Evolutionary conservation across 1,140 invertebrate species (phyloP).

Genomic region (Drosophila littoralis): DNA sequence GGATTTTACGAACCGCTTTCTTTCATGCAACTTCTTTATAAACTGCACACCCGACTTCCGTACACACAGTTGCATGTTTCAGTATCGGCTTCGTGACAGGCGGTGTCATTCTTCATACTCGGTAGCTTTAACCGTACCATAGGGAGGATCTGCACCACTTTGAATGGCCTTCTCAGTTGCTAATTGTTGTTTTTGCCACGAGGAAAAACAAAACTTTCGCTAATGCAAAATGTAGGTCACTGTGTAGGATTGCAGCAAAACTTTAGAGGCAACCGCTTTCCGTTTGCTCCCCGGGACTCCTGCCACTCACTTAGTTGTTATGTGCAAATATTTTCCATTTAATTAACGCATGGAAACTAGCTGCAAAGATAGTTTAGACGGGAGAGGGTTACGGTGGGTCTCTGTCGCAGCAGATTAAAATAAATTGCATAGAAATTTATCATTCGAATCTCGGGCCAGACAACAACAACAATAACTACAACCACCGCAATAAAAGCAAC

Average conservation of each 20-base stretch:
- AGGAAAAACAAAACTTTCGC: constrained; percentile 60
- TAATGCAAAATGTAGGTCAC: constrained; percentile 67
- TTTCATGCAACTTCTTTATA: no score
- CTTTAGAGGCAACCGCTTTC: constrained; percentile 34
- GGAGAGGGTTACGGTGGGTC: constrained; percentile 5
- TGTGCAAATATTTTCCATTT: constrained; percentile 81
- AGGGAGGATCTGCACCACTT: constrained; percentile 8
- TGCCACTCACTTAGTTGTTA: constrained; percentile 27
- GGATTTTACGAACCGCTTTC: no score
- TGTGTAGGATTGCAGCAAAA: constrained; percentile 66
- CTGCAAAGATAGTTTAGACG: constrained; percentile 14
- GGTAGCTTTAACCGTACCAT: background rate
- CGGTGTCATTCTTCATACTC: background rate
- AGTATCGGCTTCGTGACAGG: background rate
- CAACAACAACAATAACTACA: constrained; percentile 41
- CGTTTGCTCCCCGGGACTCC: background rate
- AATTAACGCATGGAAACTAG: constrained; percentile 77
- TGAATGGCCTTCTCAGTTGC: constrained; percentile 24
- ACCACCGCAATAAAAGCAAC: background rate
- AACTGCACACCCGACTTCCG: background rate
- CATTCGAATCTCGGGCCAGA: constrained; percentile 64
- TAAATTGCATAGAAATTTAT: constrained; percentile 80
- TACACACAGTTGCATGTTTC: no score
- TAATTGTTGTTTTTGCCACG: constrained; percentile 24
- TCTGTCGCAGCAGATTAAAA: constrained; percentile 77